Base-by-base conservation (phyloP, 2,888 invertebrate species). In the Cheilosia pagana region DNA sequence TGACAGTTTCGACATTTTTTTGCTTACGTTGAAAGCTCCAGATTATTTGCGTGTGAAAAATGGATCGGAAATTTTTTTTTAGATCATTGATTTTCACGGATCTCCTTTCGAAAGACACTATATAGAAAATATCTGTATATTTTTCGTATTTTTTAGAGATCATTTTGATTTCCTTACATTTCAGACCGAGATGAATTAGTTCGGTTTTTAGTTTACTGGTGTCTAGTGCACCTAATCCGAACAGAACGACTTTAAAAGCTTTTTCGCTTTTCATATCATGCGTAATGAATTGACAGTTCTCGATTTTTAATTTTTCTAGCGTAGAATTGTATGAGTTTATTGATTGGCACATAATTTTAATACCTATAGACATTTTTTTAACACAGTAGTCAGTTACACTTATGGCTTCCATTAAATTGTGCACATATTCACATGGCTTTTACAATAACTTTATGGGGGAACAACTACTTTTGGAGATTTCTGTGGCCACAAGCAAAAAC, bases 231-330 rank as follows among this genome's bases (percentile, higher is more conserved):
- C 31, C 53, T 12, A n/a, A n/a, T n/a, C n/a, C n/a, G n/a, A n/a
- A n/a, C n/a, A n/a, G n/a, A n/a, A 23, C 25, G 5, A 53, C n/a
- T 53, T 53, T 53, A 25, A 53, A 53, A n/a, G 25, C 53, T 28
- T 53, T 53, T 53, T 53, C 53, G 21, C 25, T 53, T 12, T 53
- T 53, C 25, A 53, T 14, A 14, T 53, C 53, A n/a, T 53, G 53
- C 12, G 53, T 53, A 25, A 53, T 28, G 25, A 14, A 53, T 53
- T 53, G 53, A n/a, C 53, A 25, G 12, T 25, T 25, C 6, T 28
- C 23, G 25, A 3, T 4, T 53, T 53, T 53, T 53, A 53, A 39
- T 39, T 39, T 39, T 10, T 39, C 12, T 1, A 39, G 12, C 2
- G 12, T 39, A 39, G 7, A 39, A 39, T 39, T 39, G n/a, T 23